These are phyloP conservation scores for Syrphus vitripennis DNA, from an alignment of 2,888 invertebrate genomes.

Conservation along the genomic window DNA sequence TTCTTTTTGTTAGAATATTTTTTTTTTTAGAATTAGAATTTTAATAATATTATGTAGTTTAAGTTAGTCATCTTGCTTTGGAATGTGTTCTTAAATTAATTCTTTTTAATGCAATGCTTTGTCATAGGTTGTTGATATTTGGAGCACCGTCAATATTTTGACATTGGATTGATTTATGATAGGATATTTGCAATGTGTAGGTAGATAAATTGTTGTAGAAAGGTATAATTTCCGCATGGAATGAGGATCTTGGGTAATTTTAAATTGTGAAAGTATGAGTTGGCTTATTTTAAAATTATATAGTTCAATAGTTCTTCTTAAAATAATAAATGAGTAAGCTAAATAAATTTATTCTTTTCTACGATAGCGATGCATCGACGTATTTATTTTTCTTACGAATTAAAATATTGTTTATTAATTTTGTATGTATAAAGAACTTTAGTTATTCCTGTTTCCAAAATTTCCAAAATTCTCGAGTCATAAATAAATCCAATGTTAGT, in stretches of 20 bases:
- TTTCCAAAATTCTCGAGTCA: background rate
- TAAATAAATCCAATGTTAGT: background rate
- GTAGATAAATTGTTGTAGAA: background rate
- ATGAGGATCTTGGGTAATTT: constrained; percentile 13
- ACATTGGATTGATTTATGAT: constrained; percentile 1
- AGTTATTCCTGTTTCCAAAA: background rate
- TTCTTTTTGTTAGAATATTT: constrained; percentile 61
- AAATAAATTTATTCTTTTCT: too few relatives aligned
- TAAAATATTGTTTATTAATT: background rate
- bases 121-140: background rate
- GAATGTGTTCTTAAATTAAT: background rate
- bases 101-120: background rate
- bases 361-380: background rate
- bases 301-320: background rate
- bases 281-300: background rate
- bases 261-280: background rate
- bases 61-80: too few relatives aligned
- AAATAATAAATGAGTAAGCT: background rate
- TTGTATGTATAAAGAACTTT: too few relatives aligned
- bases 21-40: constrained; percentile 5
- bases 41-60: background rate
- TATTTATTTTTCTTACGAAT: background rate
- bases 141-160: background rate
- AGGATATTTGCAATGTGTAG: constrained; percentile 1
- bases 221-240: background rate